phyloP scores from a whole-genome alignment of 2,113 vertebrate genomes.

The Paradisaea rubra region DNA sequence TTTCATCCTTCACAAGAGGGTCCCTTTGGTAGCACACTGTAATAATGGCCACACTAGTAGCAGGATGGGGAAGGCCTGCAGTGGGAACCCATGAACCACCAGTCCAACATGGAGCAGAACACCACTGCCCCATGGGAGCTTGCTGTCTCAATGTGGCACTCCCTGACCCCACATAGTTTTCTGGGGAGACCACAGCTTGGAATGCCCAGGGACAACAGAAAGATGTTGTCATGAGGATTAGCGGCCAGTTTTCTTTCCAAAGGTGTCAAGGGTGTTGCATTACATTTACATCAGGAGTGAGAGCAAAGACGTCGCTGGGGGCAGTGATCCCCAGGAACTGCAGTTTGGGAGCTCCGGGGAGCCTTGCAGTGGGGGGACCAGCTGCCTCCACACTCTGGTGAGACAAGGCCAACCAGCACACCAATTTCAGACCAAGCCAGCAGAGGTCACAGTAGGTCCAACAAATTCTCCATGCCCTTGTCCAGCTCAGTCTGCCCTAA shows the following conservation, averaged over 20 bases:
- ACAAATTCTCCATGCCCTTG: background rate
- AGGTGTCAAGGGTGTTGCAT: background rate
- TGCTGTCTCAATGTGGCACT: background rate
- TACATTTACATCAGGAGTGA: background rate
- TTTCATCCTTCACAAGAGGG: background rate
- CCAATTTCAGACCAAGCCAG: slow-evolving; percentile 55
- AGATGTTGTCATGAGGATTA: background rate
- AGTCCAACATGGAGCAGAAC: background rate
- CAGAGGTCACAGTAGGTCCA: slow-evolving; percentile 63
- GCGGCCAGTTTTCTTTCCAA: background rate
- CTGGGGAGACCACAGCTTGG: background rate
- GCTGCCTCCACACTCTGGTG: background rate
- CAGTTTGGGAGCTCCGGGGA: background rate
- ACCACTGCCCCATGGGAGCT: background rate
- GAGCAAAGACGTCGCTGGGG: background rate
- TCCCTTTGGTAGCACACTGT: background rate
- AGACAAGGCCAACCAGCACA: background rate
- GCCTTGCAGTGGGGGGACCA: background rate
- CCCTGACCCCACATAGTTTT: background rate
- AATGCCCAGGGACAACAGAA: background rate
- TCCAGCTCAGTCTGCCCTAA: background rate
- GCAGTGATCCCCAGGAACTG: background rate
- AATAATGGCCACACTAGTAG: background rate
- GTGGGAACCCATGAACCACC: background rate
- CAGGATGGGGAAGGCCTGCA: background rate